phyloP scores from a whole-genome alignment of 2,888 invertebrate genomes.

The Philopedon plagiatum region DNA sequence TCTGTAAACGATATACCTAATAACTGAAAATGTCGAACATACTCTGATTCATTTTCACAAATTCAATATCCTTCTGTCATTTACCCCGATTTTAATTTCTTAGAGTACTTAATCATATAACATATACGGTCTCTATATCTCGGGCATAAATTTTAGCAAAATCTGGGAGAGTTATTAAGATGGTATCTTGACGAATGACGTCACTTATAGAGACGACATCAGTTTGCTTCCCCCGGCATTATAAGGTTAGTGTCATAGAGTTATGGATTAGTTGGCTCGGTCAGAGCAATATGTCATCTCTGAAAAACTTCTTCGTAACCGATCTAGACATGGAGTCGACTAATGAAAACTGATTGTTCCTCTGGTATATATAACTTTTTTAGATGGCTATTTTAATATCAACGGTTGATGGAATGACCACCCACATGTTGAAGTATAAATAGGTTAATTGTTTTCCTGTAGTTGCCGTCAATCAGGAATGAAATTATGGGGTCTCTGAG shows the following conservation, averaged over 20 bases:
- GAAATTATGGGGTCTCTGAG: constrained; percentile 34
- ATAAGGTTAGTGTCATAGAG: constrained; percentile 65
- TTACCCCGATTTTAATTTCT: constrained; percentile 42
- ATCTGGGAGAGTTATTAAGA: constrained; percentile 59
- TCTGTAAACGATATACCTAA: not conserved
- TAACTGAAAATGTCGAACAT: not conserved
- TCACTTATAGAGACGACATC: constrained; percentile 60
- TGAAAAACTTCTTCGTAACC: constrained; percentile 42
- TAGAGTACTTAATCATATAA: constrained; percentile 49
- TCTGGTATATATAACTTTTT: constrained; percentile 25
- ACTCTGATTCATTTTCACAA: not conserved
- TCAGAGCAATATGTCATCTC: constrained; percentile 51
- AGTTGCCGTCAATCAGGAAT: constrained; percentile 16
- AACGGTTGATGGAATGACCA: constrained; percentile 25
- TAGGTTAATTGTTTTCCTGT: constrained; percentile 36
- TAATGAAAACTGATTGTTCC: constrained; percentile 43
- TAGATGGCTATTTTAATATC: constrained; percentile 22
- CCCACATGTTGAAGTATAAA: constrained; percentile 32
- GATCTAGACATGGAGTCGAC: constrained; percentile 8
- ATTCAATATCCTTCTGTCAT: not conserved
- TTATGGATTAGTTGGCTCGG: constrained; percentile 61
- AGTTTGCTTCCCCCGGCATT: constrained; percentile 58
- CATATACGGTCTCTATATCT: constrained; percentile 41
- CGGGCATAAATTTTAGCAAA: constrained; percentile 49
- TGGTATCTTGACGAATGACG: constrained; percentile 64